These are phyloP conservation scores for Pentamera pediparva DNA, from an alignment of 53 echinoderm and acorn worm genomes.

Conservation along the genomic window DNA sequence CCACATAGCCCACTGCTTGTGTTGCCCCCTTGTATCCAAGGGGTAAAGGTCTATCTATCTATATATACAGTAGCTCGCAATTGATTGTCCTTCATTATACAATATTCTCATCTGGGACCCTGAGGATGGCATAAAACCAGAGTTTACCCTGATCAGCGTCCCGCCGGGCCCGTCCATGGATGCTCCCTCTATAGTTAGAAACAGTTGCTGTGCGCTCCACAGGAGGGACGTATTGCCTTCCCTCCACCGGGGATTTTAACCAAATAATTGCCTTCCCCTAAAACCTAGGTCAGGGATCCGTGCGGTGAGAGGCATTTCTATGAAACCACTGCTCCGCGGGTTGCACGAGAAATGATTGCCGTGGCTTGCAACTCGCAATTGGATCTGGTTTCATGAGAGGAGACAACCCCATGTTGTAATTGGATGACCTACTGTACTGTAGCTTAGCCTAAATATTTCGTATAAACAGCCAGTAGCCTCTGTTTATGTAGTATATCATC, in stretches of 20 bases:
- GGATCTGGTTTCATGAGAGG: slow-evolving; percentile 26
- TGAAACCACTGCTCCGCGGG: slow-evolving; percentile 29
- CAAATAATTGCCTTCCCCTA: slow-evolving; percentile 34
- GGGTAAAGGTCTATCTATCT: too few relatives aligned
- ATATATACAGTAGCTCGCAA: too few relatives aligned
- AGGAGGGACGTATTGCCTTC: slow-evolving; percentile 30
- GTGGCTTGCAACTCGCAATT: slow-evolving; percentile 30
- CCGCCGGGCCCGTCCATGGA: slow-evolving; percentile 20
- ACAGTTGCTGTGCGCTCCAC: slow-evolving; percentile 33
- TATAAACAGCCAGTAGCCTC: too few relatives aligned
- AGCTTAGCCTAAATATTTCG: too few relatives aligned
- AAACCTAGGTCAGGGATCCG: slow-evolving; percentile 30
- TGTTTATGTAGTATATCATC: too few relatives aligned
- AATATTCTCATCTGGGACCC: slow-evolving; percentile 28
- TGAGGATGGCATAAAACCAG: too few relatives aligned
- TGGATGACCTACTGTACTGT: too few relatives aligned
- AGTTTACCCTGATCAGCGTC: slow-evolving; percentile 19
- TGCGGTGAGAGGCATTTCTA: slow-evolving; percentile 31
- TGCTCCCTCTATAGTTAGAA: slow-evolving; percentile 28
- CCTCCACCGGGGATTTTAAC: slow-evolving; percentile 29
- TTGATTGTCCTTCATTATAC: too few relatives aligned
- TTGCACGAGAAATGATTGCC: slow-evolving; percentile 20
- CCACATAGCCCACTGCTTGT: too few relatives aligned
- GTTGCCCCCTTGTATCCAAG: background rate
- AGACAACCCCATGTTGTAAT: slow-evolving; percentile 27